These are phyloP conservation scores for Brassicogethes aeneus DNA, from an alignment of 2,888 invertebrate genomes.

Conservation along the genomic window DNA sequence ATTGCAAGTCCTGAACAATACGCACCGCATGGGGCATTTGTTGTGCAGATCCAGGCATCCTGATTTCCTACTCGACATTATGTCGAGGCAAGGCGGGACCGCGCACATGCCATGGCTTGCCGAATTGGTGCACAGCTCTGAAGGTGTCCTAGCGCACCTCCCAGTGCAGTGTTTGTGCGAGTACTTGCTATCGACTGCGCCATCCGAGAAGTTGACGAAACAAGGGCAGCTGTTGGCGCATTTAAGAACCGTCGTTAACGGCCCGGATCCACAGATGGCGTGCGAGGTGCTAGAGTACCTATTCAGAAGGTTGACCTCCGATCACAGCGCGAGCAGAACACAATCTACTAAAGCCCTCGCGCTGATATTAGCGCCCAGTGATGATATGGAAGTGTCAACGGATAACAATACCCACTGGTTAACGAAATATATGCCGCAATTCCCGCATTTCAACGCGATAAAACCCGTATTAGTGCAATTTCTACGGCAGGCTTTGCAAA, in stretches of 20 bases:
- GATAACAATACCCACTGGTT: conserved; percentile 45
- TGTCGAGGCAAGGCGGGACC: conserved; percentile 73
- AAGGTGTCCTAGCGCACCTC: conserved; percentile 75
- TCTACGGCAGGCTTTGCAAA: conserved; percentile 79
- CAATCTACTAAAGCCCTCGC: conserved; percentile 57
- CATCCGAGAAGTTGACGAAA: conserved; percentile 62
- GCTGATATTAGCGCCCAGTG: conserved; percentile 34
- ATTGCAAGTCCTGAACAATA: conserved; percentile 65
- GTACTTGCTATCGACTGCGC: conserved; percentile 68
- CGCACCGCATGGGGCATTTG: conserved; percentile 77
- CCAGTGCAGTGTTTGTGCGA: conserved; percentile 98
- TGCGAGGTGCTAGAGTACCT: conserved; percentile 87
- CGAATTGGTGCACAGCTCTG: conserved; percentile 85
- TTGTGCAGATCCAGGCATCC: conserved; percentile 84
- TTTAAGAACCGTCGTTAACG: conserved; percentile 48
- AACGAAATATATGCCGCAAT: conserved; percentile 55
- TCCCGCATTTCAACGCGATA: conserved; percentile 70
- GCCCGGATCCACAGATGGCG: conserved; percentile 47
- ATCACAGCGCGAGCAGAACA: conserved; percentile 65
- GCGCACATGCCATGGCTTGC: conserved; percentile 97
- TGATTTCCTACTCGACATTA: conserved; percentile 86
- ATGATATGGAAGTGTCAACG: conserved; percentile 36
- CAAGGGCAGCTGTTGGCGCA: conserved; percentile 56
- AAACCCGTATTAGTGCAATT: conserved; percentile 60
- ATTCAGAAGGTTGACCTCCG: conserved; percentile 72